These are phyloP conservation scores for Pagetopsis macropterus DNA, from an alignment of 2,797 vertebrate species.

Conservation along the genomic window DNA sequence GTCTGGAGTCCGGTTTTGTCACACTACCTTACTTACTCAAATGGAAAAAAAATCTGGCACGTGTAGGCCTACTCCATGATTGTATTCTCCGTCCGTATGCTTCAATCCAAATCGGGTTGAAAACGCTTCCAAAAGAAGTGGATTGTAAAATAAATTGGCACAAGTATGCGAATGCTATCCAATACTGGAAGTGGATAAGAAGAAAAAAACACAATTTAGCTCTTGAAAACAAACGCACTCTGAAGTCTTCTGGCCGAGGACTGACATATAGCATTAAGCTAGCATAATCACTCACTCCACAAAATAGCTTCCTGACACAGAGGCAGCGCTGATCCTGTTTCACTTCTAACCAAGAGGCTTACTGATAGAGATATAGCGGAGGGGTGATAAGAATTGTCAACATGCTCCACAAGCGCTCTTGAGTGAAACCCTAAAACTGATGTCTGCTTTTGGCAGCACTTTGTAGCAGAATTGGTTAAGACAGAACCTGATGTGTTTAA, in stretches of 20 bases:
- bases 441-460: constrained; percentile 22
- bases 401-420: constrained; percentile 2
- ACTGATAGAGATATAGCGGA: constrained; percentile 35
- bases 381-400: constrained; percentile 66
- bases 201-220: background rate
- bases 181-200: background rate
- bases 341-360: constrained; percentile 39
- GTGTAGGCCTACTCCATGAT: background rate
- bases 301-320: constrained; percentile 51
- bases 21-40: background rate
- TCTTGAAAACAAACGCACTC: constrained; percentile 50
- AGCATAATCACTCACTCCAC: constrained; percentile 18
- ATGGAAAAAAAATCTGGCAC: background rate
- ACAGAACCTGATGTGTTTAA: constrained; percentile 35
- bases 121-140: background rate
- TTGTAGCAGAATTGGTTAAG: constrained; percentile 48
- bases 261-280: constrained; percentile 21
- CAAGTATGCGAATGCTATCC: background rate
- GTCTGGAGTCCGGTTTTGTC: background rate
- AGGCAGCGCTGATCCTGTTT: constrained; percentile 57
- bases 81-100: background rate
- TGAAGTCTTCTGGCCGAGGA: constrained; percentile 3
- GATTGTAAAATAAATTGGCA: background rate
- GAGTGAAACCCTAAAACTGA: constrained; percentile 39
- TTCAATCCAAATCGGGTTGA: background rate